Percentiles rank a stretch among this genome's conserved stretches.
These are phyloP conservation scores for Orchesella cincta DNA, from an alignment of 1,140 invertebrate species.

Conservation along the genomic window DNA sequence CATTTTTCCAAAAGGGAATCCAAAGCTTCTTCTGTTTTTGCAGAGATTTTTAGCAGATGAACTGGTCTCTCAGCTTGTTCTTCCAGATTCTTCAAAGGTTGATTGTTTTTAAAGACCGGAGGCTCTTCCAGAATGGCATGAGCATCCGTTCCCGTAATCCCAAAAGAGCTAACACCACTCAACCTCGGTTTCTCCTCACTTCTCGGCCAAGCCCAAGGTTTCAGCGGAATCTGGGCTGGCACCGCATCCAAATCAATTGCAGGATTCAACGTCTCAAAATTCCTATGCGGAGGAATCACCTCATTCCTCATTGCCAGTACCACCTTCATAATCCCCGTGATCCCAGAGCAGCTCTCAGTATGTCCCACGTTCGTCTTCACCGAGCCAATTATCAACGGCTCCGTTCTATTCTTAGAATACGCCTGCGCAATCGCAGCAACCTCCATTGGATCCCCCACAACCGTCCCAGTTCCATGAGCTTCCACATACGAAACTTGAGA, in stretches of 20 bases:
- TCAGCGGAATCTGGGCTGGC: neutral
- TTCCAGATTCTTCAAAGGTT: neutral
- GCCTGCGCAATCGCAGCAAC: constrained; percentile 59
- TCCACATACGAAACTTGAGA: neutral
- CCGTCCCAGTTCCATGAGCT: constrained; percentile 16
- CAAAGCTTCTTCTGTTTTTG: neutral
- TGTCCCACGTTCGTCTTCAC: constrained; percentile 67
- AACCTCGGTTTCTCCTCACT: neutral
- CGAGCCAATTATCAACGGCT: constrained; percentile 62
- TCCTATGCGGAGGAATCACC: neutral
- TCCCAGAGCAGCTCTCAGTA: constrained; percentile 62
- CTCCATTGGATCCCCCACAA: constrained; percentile 63
- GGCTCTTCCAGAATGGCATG: neutral
- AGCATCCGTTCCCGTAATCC: neutral
- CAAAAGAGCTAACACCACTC: neutral
- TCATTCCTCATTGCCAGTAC: neutral
- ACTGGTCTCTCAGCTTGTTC: neutral
- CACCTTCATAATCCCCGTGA: neutral
- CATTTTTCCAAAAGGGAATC: neutral
- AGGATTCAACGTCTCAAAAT: neutral
- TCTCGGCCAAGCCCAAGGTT: neutral
- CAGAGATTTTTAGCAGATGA: neutral
- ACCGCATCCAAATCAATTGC: neutral
- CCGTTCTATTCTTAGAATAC: constrained; percentile 45
- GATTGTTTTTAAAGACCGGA: neutral